These are phyloP conservation scores for Triplophysa rosa DNA, from an alignment of 2,113 vertebrate genomes.

Conservation along the genomic window DNA sequence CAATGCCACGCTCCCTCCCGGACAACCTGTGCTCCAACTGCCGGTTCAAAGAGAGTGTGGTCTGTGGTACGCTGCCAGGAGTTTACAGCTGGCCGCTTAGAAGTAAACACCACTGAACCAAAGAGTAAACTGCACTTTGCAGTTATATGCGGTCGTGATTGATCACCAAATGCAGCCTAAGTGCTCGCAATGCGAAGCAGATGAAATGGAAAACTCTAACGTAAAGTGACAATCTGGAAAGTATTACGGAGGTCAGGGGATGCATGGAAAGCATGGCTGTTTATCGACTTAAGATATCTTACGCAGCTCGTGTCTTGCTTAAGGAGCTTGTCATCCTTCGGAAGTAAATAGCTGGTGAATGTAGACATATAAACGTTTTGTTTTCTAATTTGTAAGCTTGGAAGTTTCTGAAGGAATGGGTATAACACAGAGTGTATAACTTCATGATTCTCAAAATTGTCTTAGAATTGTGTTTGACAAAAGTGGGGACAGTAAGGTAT, in stretches of 20 bases:
- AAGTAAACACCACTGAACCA: conserved; percentile 24
- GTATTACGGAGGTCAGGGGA: conserved; percentile 39
- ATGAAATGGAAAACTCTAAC: conserved; percentile 40
- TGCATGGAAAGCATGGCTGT: conserved; percentile 28
- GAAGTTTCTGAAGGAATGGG: too few species aligned
- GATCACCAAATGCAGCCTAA: conserved; percentile 47
- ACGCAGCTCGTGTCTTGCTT: background rate
- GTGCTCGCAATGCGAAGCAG: conserved; percentile 25
- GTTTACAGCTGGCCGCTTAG: conserved; percentile 3
- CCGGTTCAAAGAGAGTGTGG: background rate
- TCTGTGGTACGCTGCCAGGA: background rate
- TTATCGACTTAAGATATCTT: conserved; percentile 41
- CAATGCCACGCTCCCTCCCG: background rate
- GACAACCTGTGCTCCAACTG: background rate
- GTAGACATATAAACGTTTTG: too few species aligned
- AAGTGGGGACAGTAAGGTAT: too few species aligned
- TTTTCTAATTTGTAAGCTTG: too few species aligned
- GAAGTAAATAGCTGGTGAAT: background rate
- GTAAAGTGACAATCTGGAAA: conserved; percentile 30
- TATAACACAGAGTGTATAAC: too few species aligned
- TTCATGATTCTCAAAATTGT: too few species aligned
- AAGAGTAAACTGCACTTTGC: conserved; percentile 33
- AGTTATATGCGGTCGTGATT: conserved; percentile 34
- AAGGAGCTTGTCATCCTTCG: background rate
- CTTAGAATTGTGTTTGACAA: too few species aligned